Percentiles rank a stretch among this genome's conserved stretches.
Conservation (phyloP, 1,140 invertebrate genomes). For the Parapsyche elsis region DNA sequence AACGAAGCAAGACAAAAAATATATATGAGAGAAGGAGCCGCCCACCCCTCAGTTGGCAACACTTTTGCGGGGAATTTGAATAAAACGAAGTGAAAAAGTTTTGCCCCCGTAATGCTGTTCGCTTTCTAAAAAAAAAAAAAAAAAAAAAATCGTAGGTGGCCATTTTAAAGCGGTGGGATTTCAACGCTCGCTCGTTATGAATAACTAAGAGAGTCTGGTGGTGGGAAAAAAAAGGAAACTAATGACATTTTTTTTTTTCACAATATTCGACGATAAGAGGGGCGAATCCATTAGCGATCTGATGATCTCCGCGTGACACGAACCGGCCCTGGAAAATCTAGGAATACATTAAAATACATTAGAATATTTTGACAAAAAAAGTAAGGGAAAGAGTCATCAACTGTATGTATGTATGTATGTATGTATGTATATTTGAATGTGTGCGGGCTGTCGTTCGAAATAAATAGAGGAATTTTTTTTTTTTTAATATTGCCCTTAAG, state of each 20-base stretch:
- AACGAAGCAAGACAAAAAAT: slow-evolving; percentile 9
- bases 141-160: slow-evolving; percentile 21
- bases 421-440: neutral
- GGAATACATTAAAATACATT: slow-evolving; percentile 1
- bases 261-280: slow-evolving; percentile 19
- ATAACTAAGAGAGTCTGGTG: slow-evolving; percentile 1
- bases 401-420: neutral
- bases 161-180: slow-evolving; percentile 30
- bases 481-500: too few species aligned
- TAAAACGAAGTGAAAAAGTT: slow-evolving; percentile 42
- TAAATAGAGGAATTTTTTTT: too few species aligned
- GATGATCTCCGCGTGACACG: slow-evolving; percentile 11
- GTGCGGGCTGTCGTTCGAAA: neutral
- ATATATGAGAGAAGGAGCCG: neutral
- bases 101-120: slow-evolving; percentile 34
- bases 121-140: slow-evolving; percentile 16
- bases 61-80: slow-evolving; percentile 34
- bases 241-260: slow-evolving; percentile 26
- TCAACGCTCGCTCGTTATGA: slow-evolving; percentile 30
- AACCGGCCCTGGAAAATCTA: slow-evolving; percentile 1
- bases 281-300: slow-evolving; percentile 7
- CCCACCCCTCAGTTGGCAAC: slow-evolving; percentile 1
- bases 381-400: neutral
- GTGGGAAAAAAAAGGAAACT: slow-evolving; percentile 23
- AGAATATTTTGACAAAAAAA: neutral